A percentile compares a stretch with the other conserved stretches of the same genome.
phyloP scores from a whole-genome alignment of 2,888 invertebrate genomes.

The Scrobipalpa costella region DNA sequence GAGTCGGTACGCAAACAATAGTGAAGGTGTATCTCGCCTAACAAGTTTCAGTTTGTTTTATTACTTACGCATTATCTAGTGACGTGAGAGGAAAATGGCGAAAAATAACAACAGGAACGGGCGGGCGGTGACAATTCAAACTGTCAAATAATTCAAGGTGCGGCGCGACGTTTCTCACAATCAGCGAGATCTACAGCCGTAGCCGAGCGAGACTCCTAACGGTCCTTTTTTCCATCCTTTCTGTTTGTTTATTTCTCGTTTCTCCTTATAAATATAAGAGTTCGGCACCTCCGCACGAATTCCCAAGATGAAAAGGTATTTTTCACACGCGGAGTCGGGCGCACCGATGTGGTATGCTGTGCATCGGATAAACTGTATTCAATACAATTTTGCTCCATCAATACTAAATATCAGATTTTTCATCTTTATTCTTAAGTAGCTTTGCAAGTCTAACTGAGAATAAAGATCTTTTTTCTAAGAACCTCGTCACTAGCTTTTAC shows the following conservation, averaged over 20 bases:
- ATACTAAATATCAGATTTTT: neutral
- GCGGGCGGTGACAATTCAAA: slow-evolving; percentile 68
- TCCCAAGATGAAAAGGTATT: slow-evolving; percentile 77
- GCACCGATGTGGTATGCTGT: slow-evolving; percentile 44
- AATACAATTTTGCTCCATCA: slow-evolving; percentile 45
- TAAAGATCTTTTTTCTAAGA: neutral
- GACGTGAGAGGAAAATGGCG: slow-evolving; percentile 46
- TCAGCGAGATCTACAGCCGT: slow-evolving; percentile 72
- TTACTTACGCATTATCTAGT: slow-evolving; percentile 56
- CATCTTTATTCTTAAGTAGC: neutral
- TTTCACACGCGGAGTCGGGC: slow-evolving; percentile 62
- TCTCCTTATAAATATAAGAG: slow-evolving; percentile 76
- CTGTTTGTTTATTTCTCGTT: slow-evolving; percentile 74
- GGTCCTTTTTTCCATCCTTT: slow-evolving; percentile 64
- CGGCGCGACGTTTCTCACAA: slow-evolving; percentile 71
- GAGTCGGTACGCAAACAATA: slow-evolving; percentile 50
- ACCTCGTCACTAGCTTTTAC: neutral
- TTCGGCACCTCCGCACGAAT: slow-evolving; percentile 72
- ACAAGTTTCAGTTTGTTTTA: slow-evolving; percentile 58
- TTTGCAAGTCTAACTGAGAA: neutral
- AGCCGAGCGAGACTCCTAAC: slow-evolving; percentile 49
- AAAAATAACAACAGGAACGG: slow-evolving; percentile 62
- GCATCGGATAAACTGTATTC: slow-evolving; percentile 53
- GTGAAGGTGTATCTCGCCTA: slow-evolving; percentile 41
- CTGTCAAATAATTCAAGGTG: slow-evolving; percentile 77